Evolutionary conservation across 2,888 invertebrate genomes (phyloP).

Genomic region (Drepanosiphum platanoidis): DNA sequence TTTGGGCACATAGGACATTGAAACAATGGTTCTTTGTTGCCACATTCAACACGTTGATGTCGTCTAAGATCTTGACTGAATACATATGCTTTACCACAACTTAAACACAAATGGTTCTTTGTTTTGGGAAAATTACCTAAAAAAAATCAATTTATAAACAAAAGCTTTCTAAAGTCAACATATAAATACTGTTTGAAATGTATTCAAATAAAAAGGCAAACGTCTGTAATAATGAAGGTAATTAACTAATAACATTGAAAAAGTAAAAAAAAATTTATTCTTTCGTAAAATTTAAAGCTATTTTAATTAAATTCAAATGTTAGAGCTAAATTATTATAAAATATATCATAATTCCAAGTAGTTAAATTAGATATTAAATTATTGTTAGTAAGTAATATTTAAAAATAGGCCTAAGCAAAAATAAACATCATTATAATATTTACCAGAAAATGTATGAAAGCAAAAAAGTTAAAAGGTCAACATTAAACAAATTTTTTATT

Average conservation of each 20-base stretch:
- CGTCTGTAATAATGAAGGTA: constrained; percentile 2
- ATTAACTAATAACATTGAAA: neutral
- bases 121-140: constrained; percentile 42
- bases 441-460: too few species aligned
- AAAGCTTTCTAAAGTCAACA: neutral
- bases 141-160: constrained; percentile 29
- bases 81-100: constrained; percentile 68
- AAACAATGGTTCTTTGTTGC: constrained; percentile 68
- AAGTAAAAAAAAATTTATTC: neutral
- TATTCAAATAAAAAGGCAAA: constrained; percentile 22
- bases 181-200: neutral
- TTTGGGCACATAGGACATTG: constrained; percentile 69
- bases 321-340: too few species aligned
- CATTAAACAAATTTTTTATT: too few species aligned
- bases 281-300: neutral
- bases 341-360: too few species aligned
- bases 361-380: too few species aligned
- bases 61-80: constrained; percentile 67
- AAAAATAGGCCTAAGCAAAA: too few species aligned
- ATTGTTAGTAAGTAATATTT: too few species aligned
- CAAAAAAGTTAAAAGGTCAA: too few species aligned
- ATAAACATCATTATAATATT: too few species aligned
- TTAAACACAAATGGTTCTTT: constrained; percentile 65
- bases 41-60: constrained; percentile 63
- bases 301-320: neutral